Conservation (phyloP, 1,140 invertebrate genomes). For the Paracyclopina nana region DNA sequence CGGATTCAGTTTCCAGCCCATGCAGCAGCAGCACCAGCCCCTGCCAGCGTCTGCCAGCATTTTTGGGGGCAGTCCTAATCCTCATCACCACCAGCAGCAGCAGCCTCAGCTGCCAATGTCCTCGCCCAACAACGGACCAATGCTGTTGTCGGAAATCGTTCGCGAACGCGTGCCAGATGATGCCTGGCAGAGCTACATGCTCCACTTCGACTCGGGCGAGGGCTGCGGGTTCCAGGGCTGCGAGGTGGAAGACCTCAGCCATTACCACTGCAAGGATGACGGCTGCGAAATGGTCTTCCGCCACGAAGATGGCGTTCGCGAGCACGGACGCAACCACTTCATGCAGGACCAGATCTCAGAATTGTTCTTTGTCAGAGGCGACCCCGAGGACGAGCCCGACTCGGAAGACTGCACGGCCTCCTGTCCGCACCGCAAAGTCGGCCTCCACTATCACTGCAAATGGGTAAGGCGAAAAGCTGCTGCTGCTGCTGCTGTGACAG, state of each 20-base stretch:
- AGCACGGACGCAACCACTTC: constrained; percentile 65
- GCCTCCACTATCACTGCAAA: constrained; percentile 58
- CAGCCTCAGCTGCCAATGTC: too few relatives aligned
- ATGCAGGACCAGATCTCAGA: constrained; percentile 64
- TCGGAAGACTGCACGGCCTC: constrained; percentile 38
- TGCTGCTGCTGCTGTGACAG: neutral
- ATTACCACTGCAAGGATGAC: constrained; percentile 52
- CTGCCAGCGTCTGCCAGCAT: too few relatives aligned
- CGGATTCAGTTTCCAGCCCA: too few relatives aligned
- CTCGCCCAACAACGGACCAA: too few relatives aligned
- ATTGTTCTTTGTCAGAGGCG: constrained; percentile 44
- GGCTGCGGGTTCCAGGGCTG: constrained; percentile 30
- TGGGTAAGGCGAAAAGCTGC: constrained; percentile 27
- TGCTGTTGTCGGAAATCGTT: too few relatives aligned
- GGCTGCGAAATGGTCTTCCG: constrained; percentile 44
- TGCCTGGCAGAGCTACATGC: constrained; percentile 37
- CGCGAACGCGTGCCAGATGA: constrained; percentile 28
- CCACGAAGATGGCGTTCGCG: constrained; percentile 52
- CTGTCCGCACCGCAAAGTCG: constrained; percentile 17
- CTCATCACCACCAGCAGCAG: too few relatives aligned
- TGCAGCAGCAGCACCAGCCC: too few relatives aligned
- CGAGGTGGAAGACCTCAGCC: constrained; percentile 44
- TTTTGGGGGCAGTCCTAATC: too few relatives aligned
- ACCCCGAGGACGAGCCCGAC: constrained; percentile 30
- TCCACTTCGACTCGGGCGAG: constrained; percentile 19